Base-by-base conservation (phyloP, 1,140 invertebrate species). In the Orius insidiosus region DNA sequence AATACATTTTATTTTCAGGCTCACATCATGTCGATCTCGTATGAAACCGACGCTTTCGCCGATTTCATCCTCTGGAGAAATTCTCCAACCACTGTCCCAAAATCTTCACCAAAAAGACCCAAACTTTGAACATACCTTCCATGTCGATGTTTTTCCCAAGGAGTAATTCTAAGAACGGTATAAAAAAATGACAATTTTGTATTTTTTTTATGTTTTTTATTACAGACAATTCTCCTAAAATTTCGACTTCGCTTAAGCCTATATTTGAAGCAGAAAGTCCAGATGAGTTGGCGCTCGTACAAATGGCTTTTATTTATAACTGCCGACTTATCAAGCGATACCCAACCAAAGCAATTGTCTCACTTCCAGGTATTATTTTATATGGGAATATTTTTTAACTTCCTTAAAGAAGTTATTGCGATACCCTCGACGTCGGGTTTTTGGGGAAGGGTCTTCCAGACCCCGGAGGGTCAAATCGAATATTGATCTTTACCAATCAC, bases 231-330 rank as follows among this genome's bases (percentile, higher is more conserved):
- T 41, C 46, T 46, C 16, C 49, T 41, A 43, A 51, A 47, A 44
- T 49, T 45, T 31, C 38, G 35, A 41, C 18, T 13, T n/a, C 9
- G 42, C 67, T 24, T 0, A 69, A 74, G 36, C 79, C 78, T 1
- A 77, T 86, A 46, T 93, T 78, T 61, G 86, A 92, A 65, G 87
- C 87, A 1, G 88, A 92, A 62, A 88, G 84, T 60, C 88, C 88
- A 13, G 95, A 99, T 67, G 95, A 99, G 65, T 68, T 90, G 52
- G 94, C 95, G 3, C 65, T 99, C 19, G 93, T 98, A 0, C 79
- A 93, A 62, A 92, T 90, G 14, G 92, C 94, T 1, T 78, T 79
- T 55, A 75, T 73, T 41, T 92, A 92, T 58, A 76, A 83, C 35
- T 80, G 80, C 56, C 72, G 75, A 56, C 68, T 93, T 31, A 59